Evolutionary conservation across 2,888 invertebrate genomes (phyloP).

Genomic region (Iphiclides podalirius): DNA sequence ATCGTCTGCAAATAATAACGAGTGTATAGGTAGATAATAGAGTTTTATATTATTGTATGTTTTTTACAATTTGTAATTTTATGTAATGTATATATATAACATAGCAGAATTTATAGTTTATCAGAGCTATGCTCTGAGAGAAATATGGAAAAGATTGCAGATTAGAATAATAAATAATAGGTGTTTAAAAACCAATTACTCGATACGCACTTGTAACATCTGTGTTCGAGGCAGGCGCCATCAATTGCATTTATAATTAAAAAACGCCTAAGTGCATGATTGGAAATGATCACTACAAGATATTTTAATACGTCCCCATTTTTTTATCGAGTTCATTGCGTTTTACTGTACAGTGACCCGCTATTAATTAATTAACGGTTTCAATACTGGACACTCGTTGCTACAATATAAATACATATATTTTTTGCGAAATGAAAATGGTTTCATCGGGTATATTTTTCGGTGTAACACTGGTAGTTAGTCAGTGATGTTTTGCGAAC

Average conservation of each 20-base stretch:
- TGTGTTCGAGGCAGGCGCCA: conserved; percentile 33
- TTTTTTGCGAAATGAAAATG: conserved; percentile 2
- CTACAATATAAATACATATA: neutral
- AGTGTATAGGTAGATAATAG: too few relatives aligned
- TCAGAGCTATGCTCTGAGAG: too few relatives aligned
- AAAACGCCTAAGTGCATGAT: conserved; percentile 38
- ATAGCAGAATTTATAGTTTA: too few relatives aligned
- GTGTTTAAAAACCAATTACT: conserved; percentile 9
- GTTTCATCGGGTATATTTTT: neutral
- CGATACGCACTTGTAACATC: conserved; percentile 34
- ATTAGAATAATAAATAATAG: too few relatives aligned
- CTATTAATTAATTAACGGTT: conserved; percentile 15
- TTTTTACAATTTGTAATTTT: too few relatives aligned
- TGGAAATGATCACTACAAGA: conserved; percentile 36
- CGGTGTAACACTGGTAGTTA: neutral
- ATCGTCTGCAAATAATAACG: too few relatives aligned
- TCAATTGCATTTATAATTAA: conserved; percentile 61
- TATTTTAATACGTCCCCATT: too few relatives aligned
- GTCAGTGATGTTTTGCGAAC: neutral
- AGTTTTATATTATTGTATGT: too few relatives aligned
- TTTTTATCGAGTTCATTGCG: conserved; percentile 1
- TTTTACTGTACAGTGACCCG: conserved; percentile 4
- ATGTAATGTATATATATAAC: neutral
- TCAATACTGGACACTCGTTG: neutral
- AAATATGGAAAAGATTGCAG: too few relatives aligned